Percentiles rank a stretch among this genome's conserved stretches.
Evolutionary conservation across 2,797 vertebrate species (phyloP).

Genomic region (Cephalopachus bancanus): DNA sequence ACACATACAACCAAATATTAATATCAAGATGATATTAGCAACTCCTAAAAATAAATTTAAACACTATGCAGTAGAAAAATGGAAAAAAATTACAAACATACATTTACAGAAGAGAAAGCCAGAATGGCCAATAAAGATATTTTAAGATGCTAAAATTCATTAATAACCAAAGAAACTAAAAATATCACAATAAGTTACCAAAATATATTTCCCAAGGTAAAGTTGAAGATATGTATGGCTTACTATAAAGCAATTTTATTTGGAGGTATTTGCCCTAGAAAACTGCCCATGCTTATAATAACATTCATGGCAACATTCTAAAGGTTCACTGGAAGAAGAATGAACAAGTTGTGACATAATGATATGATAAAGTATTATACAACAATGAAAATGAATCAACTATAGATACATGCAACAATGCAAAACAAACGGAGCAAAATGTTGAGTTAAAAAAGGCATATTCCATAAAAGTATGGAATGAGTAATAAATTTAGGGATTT

Average conservation of each 20-base stretch:
- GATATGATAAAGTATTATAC: neutral
- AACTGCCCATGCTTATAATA: neutral
- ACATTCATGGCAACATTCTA: conserved; percentile 36
- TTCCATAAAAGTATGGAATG: neutral
- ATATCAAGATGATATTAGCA: neutral
- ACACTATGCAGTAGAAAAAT: conserved; percentile 19
- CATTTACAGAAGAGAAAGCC: conserved; percentile 11
- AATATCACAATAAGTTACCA: conserved; percentile 12
- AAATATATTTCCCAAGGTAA: neutral
- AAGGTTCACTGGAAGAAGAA: neutral
- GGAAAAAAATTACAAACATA: neutral
- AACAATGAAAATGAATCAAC: conserved; percentile 35
- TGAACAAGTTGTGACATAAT: neutral
- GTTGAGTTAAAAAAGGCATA: neutral
- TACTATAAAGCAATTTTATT: conserved; percentile 3
- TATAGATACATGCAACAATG: neutral
- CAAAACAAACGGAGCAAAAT: neutral
- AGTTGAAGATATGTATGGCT: neutral
- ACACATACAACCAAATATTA: conserved; percentile 17
- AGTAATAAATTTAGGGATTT: neutral
- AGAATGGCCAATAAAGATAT: conserved; percentile 6
- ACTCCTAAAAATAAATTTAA: conserved; percentile 13
- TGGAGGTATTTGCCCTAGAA: neutral
- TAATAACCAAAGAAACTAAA: conserved; percentile 48
- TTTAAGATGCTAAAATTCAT: neutral